Evolutionary conservation across 2,113 vertebrate genomes (phyloP).

Genomic region (Platanista minor): DNA sequence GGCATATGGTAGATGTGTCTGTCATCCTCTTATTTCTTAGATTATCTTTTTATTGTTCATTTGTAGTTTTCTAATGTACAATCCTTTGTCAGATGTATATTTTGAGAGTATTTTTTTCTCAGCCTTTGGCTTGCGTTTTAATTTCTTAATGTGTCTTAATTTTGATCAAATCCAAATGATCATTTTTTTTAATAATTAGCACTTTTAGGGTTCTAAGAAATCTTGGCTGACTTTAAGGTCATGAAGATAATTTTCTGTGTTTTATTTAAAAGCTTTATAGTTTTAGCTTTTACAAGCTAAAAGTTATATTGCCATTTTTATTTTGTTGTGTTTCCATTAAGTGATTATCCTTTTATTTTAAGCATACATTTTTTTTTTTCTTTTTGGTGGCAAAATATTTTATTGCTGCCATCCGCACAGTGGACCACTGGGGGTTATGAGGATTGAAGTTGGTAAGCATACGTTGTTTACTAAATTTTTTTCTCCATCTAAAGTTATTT

Average conservation of each 20-base stretch:
- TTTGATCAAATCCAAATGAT: neutral
- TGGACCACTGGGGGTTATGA: neutral
- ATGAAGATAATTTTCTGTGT: neutral
- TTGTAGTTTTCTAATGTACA: neutral
- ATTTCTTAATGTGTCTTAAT: neutral
- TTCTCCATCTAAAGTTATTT: neutral
- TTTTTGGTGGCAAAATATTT: conserved; percentile 66
- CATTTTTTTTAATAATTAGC: neutral
- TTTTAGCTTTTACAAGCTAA: neutral
- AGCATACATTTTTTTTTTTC: neutral
- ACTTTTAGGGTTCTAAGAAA: neutral
- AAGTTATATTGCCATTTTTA: neutral
- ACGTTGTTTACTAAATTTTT: neutral
- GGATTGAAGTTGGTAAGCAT: neutral
- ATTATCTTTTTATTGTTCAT: neutral
- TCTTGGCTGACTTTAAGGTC: neutral
- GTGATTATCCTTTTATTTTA: neutral
- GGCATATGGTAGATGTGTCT: neutral
- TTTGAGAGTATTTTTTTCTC: neutral
- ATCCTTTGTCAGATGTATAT: neutral
- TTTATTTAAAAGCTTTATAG: neutral
- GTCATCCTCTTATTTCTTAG: neutral
- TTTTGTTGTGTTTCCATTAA: neutral
- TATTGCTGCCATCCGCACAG: conserved; percentile 48
- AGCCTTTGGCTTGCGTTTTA: neutral